Evolutionary conservation across 1,140 invertebrate genomes (phyloP).

Genomic region (Listronotus bonariensis): DNA sequence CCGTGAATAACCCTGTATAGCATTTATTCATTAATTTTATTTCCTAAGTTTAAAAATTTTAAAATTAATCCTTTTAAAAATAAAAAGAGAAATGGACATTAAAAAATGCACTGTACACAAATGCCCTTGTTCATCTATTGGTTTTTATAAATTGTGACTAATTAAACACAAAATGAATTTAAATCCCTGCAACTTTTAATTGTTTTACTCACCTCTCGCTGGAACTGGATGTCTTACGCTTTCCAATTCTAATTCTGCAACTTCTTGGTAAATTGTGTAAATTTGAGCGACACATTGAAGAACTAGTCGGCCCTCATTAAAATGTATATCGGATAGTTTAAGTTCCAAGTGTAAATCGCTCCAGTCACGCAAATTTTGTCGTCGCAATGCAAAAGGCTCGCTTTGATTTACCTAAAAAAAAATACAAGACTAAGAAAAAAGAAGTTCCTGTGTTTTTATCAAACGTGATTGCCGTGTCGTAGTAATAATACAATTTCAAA

Average conservation of each 20-base stretch:
- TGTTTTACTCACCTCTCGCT: conserved; percentile 57
- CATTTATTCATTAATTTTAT: no score
- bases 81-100: no score
- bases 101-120: no score
- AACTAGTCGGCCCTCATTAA: conserved; percentile 56
- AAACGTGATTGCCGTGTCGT: no score
- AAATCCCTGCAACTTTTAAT: background rate
- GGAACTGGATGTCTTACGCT: conserved; percentile 62
- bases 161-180: no score
- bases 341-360: conserved; percentile 53
- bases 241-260: conserved; percentile 60
- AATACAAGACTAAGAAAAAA: background rate
- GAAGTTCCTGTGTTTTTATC: no score
- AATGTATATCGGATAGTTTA: conserved; percentile 51
- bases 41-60: no score
- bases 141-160: no score
- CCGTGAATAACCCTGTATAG: no score
- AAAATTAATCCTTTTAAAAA: no score
- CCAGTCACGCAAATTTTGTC: conserved; percentile 46
- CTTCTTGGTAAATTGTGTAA: conserved; percentile 60
- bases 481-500: no score
- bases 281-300: conserved; percentile 62
- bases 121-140: no score
- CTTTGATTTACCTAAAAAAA: conserved; percentile 53
- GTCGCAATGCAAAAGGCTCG: conserved; percentile 48